Evolutionary conservation across 2,888 invertebrate genomes (phyloP).

Genomic region (Cephus spinipes): DNA sequence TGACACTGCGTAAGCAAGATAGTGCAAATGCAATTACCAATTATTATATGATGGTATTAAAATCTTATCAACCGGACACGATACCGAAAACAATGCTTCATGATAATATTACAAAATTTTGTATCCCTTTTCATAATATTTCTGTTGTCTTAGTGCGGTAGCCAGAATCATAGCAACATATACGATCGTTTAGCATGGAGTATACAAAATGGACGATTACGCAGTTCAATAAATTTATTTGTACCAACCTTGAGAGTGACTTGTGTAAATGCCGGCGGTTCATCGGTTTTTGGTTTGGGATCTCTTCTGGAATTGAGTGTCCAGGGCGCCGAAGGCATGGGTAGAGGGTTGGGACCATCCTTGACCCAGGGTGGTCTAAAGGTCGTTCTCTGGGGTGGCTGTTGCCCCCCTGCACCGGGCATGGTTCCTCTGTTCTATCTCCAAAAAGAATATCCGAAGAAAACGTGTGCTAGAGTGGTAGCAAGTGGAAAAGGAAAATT

Average conservation of each 20-base stretch:
- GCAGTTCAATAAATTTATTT: background rate
- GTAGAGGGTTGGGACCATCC: slow-evolving; percentile 72
- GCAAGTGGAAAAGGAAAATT: background rate
- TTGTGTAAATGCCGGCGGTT: slow-evolving; percentile 63
- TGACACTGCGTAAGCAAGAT: background rate
- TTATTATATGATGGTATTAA: background rate
- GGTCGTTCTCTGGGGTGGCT: slow-evolving; percentile 73
- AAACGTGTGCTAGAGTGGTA: background rate
- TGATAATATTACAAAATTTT: background rate
- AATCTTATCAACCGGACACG: background rate
- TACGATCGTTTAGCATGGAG: background rate
- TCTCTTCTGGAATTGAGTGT: slow-evolving; percentile 68
- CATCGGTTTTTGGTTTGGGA: slow-evolving; percentile 56
- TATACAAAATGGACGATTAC: background rate
- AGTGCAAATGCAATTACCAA: background rate
- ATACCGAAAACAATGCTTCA: background rate
- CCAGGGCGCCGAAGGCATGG: slow-evolving; percentile 74
- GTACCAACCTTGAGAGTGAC: slow-evolving; percentile 59
- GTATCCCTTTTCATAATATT: background rate
- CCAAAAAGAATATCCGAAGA: background rate
- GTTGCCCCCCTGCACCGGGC: slow-evolving; percentile 68
- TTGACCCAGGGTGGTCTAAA: slow-evolving; percentile 84
- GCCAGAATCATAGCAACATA: background rate
- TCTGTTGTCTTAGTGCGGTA: background rate
- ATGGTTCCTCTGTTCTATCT: slow-evolving; percentile 32